phyloP scores from a whole-genome alignment of 2,888 invertebrate species.

The Drosophila tanythrix region DNA sequence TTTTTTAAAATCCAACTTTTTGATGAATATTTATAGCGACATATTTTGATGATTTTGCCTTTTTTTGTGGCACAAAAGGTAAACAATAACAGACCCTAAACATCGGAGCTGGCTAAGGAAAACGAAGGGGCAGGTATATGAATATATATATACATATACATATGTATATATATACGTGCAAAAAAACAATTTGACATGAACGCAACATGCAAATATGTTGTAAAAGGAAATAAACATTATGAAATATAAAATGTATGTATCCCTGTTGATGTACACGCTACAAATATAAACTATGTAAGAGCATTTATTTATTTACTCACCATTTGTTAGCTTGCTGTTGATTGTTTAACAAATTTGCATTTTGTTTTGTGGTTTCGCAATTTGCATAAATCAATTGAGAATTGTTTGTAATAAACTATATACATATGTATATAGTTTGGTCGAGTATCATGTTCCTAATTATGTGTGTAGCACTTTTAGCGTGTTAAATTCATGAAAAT shows the following conservation, averaged over 20 bases:
- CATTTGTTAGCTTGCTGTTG: slow-evolving; percentile 9
- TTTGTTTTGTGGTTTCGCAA: slow-evolving; percentile 66
- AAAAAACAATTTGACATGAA: slow-evolving; percentile 42
- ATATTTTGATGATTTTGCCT: slow-evolving; percentile 69
- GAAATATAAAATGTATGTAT: background rate
- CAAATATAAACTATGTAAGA: slow-evolving; percentile 4
- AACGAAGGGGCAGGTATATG: background rate
- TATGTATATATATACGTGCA: background rate
- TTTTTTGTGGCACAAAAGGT: slow-evolving; percentile 39
- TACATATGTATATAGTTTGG: background rate
- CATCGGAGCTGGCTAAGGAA: background rate
- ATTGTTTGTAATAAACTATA: slow-evolving; percentile 10
- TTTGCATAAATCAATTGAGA: slow-evolving; percentile 79
- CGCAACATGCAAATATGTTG: slow-evolving; percentile 61
- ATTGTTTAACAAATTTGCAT: slow-evolving; percentile 58
- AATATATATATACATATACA: background rate
- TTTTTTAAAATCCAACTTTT: background rate
- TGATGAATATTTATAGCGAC: slow-evolving; percentile 64
- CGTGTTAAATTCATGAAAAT: slow-evolving; percentile 71
- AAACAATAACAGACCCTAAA: slow-evolving; percentile 9
- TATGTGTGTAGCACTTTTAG: slow-evolving; percentile 71
- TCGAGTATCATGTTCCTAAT: slow-evolving; percentile 73
- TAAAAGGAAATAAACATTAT: slow-evolving; percentile 41
- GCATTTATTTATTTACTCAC: slow-evolving; percentile 58
- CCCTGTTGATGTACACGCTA: background rate